Evolutionary conservation across 2,797 vertebrate genomes (phyloP).

Genomic region (Ispidina lecontei): DNA sequence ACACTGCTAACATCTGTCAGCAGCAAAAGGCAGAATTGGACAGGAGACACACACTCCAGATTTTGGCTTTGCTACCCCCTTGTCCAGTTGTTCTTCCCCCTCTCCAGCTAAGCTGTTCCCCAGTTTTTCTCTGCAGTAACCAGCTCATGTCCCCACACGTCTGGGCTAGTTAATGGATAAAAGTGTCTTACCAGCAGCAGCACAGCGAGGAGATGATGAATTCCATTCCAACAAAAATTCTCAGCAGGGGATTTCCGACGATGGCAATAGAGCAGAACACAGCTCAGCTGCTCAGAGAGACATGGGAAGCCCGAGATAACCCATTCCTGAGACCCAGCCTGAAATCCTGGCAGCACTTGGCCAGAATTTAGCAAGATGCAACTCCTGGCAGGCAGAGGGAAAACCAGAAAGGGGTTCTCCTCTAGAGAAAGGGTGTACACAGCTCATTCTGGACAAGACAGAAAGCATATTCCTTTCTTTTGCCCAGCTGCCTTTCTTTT

Average conservation of each 20-base stretch:
- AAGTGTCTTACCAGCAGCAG: slow-evolving; percentile 61
- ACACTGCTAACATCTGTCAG: neutral
- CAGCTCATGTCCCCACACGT: slow-evolving; percentile 8
- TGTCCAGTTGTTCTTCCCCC: neutral
- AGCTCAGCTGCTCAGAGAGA: neutral
- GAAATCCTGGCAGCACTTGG: neutral
- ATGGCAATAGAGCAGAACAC: neutral
- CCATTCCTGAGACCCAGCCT: neutral
- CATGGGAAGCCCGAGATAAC: neutral
- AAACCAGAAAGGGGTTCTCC: neutral
- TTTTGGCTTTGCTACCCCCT: neutral
- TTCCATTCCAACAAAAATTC: slow-evolving; percentile 63
- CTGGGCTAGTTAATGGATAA: neutral
- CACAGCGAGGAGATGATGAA: slow-evolving; percentile 44
- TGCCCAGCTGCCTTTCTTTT: neutral
- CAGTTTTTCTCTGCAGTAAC: neutral
- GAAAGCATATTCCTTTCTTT: too few species aligned
- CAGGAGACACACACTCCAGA: neutral
- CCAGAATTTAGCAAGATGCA: slow-evolving; percentile 26
- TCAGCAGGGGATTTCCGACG: slow-evolving; percentile 41
- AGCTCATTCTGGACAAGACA: neutral
- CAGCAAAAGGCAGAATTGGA: neutral
- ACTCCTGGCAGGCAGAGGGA: neutral
- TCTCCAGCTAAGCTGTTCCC: neutral
- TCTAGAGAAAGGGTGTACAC: neutral